Evolutionary conservation across 2,113 vertebrate genomes (phyloP), one percentile per base, ranked within the genome.

Genomic region (Orcinus orca): DNA sequence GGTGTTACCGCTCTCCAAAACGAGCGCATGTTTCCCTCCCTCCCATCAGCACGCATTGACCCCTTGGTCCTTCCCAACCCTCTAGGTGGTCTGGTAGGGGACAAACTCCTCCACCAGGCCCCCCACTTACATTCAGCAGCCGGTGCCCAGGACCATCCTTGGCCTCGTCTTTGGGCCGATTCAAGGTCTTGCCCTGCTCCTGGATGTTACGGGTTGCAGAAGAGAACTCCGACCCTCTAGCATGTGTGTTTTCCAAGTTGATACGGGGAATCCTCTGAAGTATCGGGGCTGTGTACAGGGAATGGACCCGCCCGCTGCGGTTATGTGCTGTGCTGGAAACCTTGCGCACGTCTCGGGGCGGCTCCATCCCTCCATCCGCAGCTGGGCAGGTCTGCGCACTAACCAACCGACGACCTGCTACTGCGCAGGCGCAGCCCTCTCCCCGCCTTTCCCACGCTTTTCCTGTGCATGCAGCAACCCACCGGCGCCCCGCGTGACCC

Each of bases 311-410:
- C 74, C 53, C 2, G 4, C 20, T 10, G 8, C 12, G 25, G 55
- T 25, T 29, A 29, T 33, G 50, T 0, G n/a, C 1, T 2, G 50
- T 3, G 44, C 25, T 74, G 84, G 93, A 82, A 90, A 53, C 26
- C n/a, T 11, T 33, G 3, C 6, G 4, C 77, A 4, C 13, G 15
- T 36, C 31, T 8, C 1, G 3, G 0, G 62, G 41, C 11, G 26
- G 53, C 44, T 89, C 87, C 93, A 97, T 96, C 77, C 83, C 70
- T 91, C 50, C 92, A 60, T 93, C 23, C 92, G 74, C 89, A 6
- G 73, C 33, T 1, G 2, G 2, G 11, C 36, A 44, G 3, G 70
- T 65, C 77, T 17, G 50, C 1, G 17, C 65, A 77, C 65, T 50
- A 97, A 97, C 96, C 23, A 88, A 68, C 96, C 23, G 88, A 77